Evolutionary conservation across 2,113 vertebrate species (phyloP), one percentile per base, ranked within the genome.

Genomic region (Triplophysa dalaica): DNA sequence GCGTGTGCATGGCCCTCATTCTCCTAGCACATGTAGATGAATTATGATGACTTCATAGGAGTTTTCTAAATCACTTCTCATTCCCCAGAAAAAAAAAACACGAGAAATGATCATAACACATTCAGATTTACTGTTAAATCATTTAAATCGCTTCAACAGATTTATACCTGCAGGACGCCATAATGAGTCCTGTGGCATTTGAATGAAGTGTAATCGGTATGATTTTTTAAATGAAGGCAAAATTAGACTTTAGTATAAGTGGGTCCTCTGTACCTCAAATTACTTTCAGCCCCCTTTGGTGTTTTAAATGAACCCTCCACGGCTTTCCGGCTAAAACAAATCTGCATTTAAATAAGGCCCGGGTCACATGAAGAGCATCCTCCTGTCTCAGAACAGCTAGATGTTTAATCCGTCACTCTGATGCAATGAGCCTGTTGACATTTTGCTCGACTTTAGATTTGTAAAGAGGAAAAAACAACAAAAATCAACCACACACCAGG

Each of bases 271-370:
- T 58, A 54, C 63, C 69, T 83, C 75, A 78, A 70, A 86, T 86
- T 82, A 54, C 70, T 81, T 60, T 45, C 9, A 68, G 45, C 62
- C 22, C 61, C 80, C 84, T 14, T 45, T 50, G 60, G 81, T 80
- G 84, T 85, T 83, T 8, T 10, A 83, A 86, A 89, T 87, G 84
- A 83, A 78, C 24, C 19, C 8, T 21, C 24, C 43, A 26, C 43
- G 48, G 54, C 33, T 61, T 50, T 64, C n/a, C 17, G 12, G 8
- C n/a, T n/a, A 54, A 62, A 79, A 82, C 80, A 70, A 61, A 74
- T 38, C 69, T 22, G 24, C 84, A 88, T 88, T 87, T 82, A 73
- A 82, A 87, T 84, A 83, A 87, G 88, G 73, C 66, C 76, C 82
- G 81, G 82, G 78, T 86, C 75, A 66, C 65, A 61, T 80, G 60